Evolutionary conservation across 2,797 vertebrate species (phyloP).

Genomic region (Okamejei kenojei): DNA sequence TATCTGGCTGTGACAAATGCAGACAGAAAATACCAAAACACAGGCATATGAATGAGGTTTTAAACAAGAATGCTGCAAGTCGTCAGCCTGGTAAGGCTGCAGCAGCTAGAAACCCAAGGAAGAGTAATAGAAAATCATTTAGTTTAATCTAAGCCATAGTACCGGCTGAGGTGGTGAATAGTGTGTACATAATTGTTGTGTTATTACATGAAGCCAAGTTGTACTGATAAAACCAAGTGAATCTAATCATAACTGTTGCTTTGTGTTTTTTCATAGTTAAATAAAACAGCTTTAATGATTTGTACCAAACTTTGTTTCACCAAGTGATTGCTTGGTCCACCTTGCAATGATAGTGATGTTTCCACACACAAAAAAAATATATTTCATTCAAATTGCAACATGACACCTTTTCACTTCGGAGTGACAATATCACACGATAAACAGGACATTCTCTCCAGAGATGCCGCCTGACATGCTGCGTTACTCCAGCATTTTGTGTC

Average conservation of each 20-base stretch:
- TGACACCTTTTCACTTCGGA: not conserved
- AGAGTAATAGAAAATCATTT: not conserved
- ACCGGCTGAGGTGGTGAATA: not conserved
- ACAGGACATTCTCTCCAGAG: not conserved
- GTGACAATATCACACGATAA: not conserved
- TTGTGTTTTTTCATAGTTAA: not conserved
- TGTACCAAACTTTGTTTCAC: not conserved
- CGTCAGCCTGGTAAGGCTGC: not conserved
- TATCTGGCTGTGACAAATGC: not conserved
- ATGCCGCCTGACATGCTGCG: too few species aligned
- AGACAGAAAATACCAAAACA: not conserved
- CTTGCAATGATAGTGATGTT: not conserved
- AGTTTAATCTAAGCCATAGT: not conserved
- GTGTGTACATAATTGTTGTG: not conserved
- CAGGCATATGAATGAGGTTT: not conserved
- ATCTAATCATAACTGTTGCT: not conserved
- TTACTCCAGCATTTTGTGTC: too few species aligned
- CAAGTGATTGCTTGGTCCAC: constrained; percentile 7
- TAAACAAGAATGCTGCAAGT: not conserved
- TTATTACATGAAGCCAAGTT: not conserved
- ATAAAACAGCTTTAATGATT: not conserved
- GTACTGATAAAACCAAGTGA: constrained; percentile 9
- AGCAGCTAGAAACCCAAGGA: not conserved
- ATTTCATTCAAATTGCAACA: not conserved
- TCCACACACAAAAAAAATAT: not conserved